Evolutionary conservation across 2,888 invertebrate genomes (phyloP).

Genomic region (Apantesis nais): DNA sequence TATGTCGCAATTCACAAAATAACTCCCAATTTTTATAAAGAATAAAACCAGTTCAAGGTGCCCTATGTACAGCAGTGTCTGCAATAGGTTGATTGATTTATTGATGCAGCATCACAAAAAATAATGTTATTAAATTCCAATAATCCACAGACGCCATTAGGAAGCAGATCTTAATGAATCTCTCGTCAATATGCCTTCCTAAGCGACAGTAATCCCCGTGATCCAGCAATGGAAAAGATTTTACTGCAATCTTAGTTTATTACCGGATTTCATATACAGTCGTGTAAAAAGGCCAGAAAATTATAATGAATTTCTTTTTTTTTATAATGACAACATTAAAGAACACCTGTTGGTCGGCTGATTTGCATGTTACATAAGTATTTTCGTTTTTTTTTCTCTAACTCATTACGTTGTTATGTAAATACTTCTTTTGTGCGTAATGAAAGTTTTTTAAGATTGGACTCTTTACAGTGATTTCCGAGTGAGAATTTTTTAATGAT

Average conservation of each 20-base stretch:
- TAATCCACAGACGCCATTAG: not conserved
- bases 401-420: not conserved
- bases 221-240: not conserved
- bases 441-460: not conserved
- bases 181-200: not conserved
- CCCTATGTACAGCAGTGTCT: not conserved
- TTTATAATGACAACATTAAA: not conserved
- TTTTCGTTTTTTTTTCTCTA: not conserved
- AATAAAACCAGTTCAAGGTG: not conserved
- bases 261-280: not conserved
- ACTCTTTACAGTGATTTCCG: not conserved
- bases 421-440: not conserved
- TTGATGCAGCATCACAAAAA: not conserved
- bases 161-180: not conserved
- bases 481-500: not conserved
- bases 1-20: too few species aligned
- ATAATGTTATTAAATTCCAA: not conserved
- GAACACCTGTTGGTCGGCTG: not conserved
- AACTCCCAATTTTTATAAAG: not conserved
- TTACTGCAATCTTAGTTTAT: not conserved
- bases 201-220: not conserved
- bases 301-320: not conserved
- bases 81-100: not conserved
- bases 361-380: not conserved
- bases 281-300: not conserved